Conservation (phyloP, 2,797 vertebrate genomes). For the Sebastes miniatus region DNA sequence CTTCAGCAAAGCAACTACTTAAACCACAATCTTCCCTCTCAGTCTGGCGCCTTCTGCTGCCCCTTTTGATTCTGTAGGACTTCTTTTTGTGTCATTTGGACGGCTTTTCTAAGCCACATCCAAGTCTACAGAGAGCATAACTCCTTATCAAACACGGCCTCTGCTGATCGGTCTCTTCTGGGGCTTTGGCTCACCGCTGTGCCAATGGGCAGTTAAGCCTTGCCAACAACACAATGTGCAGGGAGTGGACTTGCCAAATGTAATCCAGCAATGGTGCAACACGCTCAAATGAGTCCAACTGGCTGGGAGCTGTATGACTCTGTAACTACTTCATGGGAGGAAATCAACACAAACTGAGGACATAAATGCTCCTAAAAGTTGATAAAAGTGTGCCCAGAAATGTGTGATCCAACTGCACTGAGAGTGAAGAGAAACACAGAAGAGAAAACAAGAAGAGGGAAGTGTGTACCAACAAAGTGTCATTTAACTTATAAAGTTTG, state of each 20-base stretch:
- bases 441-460: neutral
- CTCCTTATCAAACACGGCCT: constrained; percentile 44
- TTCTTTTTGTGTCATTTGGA: constrained; percentile 1
- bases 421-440: neutral
- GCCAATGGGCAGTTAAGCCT: constrained; percentile 27
- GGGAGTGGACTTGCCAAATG: constrained; percentile 35
- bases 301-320: constrained; percentile 3
- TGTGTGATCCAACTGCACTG: neutral
- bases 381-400: neutral
- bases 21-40: constrained; percentile 7
- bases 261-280: constrained; percentile 45
- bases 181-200: constrained; percentile 20
- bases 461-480: neutral
- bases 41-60: neutral
- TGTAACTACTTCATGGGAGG: constrained; percentile 5
- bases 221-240: constrained; percentile 49
- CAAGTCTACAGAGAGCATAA: constrained; percentile 12
- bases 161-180: constrained; percentile 33
- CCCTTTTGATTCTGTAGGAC: neutral
- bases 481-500: neutral
- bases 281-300: constrained; percentile 29
- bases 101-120: constrained; percentile 15
- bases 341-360: neutral
- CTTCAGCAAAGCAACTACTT: neutral
- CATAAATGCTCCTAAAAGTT: neutral